Evolutionary conservation across 2,797 vertebrate species (phyloP), one percentile per base, ranked within the genome.

Genomic region (Antennarius maculatus): DNA sequence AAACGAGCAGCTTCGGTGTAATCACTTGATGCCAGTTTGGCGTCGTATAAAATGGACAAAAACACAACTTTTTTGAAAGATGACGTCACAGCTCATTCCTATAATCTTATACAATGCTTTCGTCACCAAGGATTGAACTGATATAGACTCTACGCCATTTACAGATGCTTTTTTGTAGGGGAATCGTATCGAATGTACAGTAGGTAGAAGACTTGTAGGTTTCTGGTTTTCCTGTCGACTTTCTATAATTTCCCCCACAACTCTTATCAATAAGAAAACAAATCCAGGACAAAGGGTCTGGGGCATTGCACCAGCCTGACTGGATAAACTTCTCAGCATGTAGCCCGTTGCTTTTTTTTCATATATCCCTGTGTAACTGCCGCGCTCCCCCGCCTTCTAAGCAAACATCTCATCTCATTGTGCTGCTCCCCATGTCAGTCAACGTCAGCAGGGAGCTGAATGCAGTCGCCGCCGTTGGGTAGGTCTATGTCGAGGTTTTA

Each of bases 191-290:
- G 23, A 23, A 23, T 23, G 23, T 23, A n/a, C n/a, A n/a, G n/a
- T n/a, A 23, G 23, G 23, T 23, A 23, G 23, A 23, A 34, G 31
- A 34, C 31, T 34, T 34, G 5, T 34, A 5, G 7, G 31, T 34
- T 34, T 34, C 4, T 8, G 4, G 31, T 34, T 8, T 8, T 34
- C 5, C 31, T 34, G 31, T 34, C 31, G 5, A 34, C 31, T 5
- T 34, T 47, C 17, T 60, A 0, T n/a, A 17, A 49, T 55, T 51
- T 12, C 6, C 60, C 17, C 29, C 14, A 16, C 54, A 51, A 42
- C 58, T 37, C 56, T 85, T 70, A 83, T 80, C 63, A 82, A 70
- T 70, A 77, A 75, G 69, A 84, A 82, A 87, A 87, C 77, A 80
- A 17, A 10, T 10, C 16, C 13, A 46, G 59, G 78, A 89, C 71